A percentile compares a stretch with the other conserved stretches of the same genome.
phyloP scores from a whole-genome alignment of 2,113 vertebrate species.

The Tachysurus vachellii region DNA sequence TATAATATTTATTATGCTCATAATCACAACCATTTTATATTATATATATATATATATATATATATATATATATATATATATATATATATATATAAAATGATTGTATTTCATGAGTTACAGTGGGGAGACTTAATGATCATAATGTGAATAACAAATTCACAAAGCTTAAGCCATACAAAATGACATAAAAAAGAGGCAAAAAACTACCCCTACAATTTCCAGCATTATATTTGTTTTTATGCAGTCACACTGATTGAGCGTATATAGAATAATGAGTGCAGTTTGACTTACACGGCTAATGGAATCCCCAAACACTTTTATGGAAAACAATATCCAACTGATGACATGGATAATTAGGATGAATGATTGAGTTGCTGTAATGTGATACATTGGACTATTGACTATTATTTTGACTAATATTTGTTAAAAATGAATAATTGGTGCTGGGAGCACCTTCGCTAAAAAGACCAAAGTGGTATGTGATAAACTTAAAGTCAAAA shows the following conservation, averaged over 20 bases:
- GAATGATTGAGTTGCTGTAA: conserved; percentile 24
- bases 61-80: too few relatives aligned
- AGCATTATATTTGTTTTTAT: not conserved
- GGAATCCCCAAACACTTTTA: conserved; percentile 16
- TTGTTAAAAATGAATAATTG: conserved; percentile 27
- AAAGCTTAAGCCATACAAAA: not conserved
- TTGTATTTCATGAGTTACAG: not conserved
- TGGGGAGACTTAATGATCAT: not conserved
- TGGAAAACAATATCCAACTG: conserved; percentile 31
- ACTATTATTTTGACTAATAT: conserved; percentile 17
- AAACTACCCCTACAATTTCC: not conserved
- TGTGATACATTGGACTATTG: not conserved
- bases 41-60: too few relatives aligned
- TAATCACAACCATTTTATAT: too few relatives aligned
- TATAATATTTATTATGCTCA: too few relatives aligned
- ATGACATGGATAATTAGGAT: conserved; percentile 28
- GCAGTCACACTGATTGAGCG: not conserved
- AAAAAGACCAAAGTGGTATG: not conserved
- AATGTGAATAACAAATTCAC: not conserved
- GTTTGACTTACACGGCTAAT: not conserved
- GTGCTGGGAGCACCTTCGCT: not conserved
- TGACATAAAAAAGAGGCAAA: not conserved
- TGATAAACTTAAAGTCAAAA: not conserved
- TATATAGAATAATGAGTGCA: conserved; percentile 1
- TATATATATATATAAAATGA: not conserved